phyloP scores from a whole-genome alignment of 2,113 vertebrate species.

The Nasalis larvatus region DNA sequence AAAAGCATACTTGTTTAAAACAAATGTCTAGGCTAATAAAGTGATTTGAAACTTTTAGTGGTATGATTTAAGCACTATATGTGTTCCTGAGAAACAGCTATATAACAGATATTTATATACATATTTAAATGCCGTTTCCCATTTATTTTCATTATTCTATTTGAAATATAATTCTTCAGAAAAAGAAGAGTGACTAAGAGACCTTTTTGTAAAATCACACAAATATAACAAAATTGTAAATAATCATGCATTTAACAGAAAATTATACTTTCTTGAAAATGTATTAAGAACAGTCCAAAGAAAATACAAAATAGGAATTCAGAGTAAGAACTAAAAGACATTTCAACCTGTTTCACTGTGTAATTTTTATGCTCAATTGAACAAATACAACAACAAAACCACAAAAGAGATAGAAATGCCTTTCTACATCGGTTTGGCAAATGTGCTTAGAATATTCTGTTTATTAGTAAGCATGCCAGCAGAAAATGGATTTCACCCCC shows the following conservation, averaged over 20 bases:
- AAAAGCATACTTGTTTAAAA: neutral
- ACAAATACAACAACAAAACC: neutral
- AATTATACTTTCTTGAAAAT: conserved; percentile 36
- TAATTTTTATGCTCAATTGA: conserved; percentile 24
- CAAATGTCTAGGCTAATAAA: neutral
- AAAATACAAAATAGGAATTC: conserved; percentile 29
- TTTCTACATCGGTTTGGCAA: conserved; percentile 28
- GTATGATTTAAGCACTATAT: neutral
- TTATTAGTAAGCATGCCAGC: neutral
- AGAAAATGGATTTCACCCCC: neutral
- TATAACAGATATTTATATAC: neutral
- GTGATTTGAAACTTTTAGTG: neutral
- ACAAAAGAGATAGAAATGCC: neutral
- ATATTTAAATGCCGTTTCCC: neutral
- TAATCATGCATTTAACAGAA: conserved; percentile 34
- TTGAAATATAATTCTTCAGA: conserved; percentile 5
- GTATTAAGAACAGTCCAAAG: conserved; percentile 18
- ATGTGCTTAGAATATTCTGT: neutral
- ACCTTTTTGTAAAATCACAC: conserved; percentile 1
- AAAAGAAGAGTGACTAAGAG: neutral
- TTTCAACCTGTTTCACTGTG: neutral
- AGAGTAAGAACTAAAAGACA: conserved; percentile 23
- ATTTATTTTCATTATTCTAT: conserved; percentile 31
- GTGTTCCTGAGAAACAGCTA: conserved; percentile 11
- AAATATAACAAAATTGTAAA: conserved; percentile 33